phyloP scores from a whole-genome alignment of 2,113 vertebrate species.

The Anthoscopus minutus region DNA sequence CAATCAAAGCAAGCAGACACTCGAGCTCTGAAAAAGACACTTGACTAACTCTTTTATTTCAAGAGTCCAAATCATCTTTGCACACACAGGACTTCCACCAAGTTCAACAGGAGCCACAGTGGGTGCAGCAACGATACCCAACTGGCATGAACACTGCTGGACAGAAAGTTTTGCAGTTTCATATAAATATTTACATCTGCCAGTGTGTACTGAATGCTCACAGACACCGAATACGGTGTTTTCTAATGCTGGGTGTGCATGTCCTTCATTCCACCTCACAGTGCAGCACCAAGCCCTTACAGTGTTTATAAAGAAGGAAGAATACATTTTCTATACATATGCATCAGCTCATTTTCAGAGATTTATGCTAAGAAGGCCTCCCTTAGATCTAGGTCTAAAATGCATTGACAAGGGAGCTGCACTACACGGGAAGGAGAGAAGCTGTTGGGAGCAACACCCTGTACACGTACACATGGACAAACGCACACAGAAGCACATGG shows the following conservation, averaged over 20 bases:
- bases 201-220: neutral
- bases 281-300: slow-evolving; percentile 24
- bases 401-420: slow-evolving; percentile 30
- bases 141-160: neutral
- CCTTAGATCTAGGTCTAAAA: neutral
- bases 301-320: slow-evolving; percentile 1
- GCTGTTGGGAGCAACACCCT: slow-evolving; percentile 1
- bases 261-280: slow-evolving; percentile 3
- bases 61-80: slow-evolving; percentile 53
- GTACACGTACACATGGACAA: neutral
- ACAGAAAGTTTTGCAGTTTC: slow-evolving; percentile 25
- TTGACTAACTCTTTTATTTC: slow-evolving; percentile 53
- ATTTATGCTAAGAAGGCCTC: slow-evolving; percentile 35
- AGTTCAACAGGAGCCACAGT: neutral
- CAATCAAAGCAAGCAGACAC: slow-evolving; percentile 51
- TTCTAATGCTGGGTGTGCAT: neutral
- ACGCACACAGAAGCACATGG: neutral
- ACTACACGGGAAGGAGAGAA: neutral
- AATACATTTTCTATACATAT: slow-evolving; percentile 21
- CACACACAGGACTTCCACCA: slow-evolving; percentile 20
- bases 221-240: neutral
- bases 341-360: slow-evolving; percentile 24
- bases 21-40: slow-evolving; percentile 32
- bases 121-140: neutral
- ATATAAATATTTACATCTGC: slow-evolving; percentile 32